A percentile compares a stretch with the other conserved stretches of the same genome.
Conservation (phyloP, 2,113 vertebrate genomes). For the Callocephalon fimbriatum region DNA sequence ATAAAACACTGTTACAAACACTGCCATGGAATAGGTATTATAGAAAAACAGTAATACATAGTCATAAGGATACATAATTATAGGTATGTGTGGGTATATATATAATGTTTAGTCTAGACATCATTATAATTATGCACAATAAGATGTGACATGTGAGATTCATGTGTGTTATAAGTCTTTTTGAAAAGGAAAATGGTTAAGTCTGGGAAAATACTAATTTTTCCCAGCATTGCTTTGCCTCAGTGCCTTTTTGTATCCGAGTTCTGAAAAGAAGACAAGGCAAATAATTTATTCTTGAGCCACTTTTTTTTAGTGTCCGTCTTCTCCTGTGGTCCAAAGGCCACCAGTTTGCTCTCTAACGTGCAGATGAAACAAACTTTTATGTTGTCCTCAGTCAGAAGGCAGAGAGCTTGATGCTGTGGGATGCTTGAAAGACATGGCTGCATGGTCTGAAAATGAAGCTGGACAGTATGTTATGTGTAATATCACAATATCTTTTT, state of each 20-base stretch:
- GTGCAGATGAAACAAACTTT: slow-evolving; percentile 5
- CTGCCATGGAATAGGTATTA: slow-evolving; percentile 39
- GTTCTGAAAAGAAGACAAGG: neutral
- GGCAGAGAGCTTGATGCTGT: neutral
- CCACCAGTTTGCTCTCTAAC: neutral
- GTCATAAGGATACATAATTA: slow-evolving; percentile 71
- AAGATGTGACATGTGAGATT: slow-evolving; percentile 73
- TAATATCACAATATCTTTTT: neutral
- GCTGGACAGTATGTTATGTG: neutral
- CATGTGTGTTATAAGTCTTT: slow-evolving; percentile 60
- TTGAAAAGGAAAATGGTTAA: slow-evolving; percentile 57
- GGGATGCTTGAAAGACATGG: neutral
- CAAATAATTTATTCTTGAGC: neutral
- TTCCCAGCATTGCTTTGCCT: slow-evolving; percentile 23
- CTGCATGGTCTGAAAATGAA: neutral
- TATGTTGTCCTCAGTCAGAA: slow-evolving; percentile 19
- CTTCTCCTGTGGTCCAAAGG: neutral
- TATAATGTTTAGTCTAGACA: slow-evolving; percentile 72
- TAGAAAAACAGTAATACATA: slow-evolving; percentile 64
- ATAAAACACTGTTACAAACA: slow-evolving; percentile 20
- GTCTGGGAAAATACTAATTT: slow-evolving; percentile 62
- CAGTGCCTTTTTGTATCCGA: neutral
- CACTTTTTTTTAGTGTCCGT: neutral
- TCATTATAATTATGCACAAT: slow-evolving; percentile 70
- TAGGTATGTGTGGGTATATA: slow-evolving; percentile 63